Base-by-base conservation (phyloP, 2,797 vertebrate species). In the Cirrhinus molitorella region DNA sequence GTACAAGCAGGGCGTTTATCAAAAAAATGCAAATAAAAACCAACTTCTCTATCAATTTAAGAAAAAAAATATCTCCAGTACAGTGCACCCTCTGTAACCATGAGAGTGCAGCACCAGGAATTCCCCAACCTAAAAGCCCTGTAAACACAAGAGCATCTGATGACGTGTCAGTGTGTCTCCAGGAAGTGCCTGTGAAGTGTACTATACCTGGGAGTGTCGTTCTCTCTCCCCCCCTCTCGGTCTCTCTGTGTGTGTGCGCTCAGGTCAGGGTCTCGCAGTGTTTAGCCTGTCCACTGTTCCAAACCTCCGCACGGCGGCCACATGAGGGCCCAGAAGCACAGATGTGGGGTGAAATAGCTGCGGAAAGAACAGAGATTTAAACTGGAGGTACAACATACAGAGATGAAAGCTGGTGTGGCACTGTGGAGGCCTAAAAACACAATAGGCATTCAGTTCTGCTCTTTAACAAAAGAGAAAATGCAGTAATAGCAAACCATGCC, bases 321-420 rank as follows among this genome's bases (percentile, higher is more conserved):
- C 95, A 96, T 95, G 90, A 91, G 94, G 90, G 93, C 93, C 89
- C 89, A 87, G 89, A 92, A 88, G 65, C 73, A 79, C 79, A 66
- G 65, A 78, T 67, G 63, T 70, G 51, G 72, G 61, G 19, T 37
- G 74, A 84, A 86, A 84, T 73, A 84, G 55, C 84, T 82, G 59
- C 3, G 6, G 47, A 45, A 74, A 81, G n/a, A n/a, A 77, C 23
- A 76, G 34, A 47, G 47, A n/a, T 82, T 65, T 55, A 66, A n/a
- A 31, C 8, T 4, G 12, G n/a, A 40, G 19, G 72, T 45, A 55
- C 72, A 67, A 67, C 61, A 66, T n/a, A 83, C 49, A 75, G n/a
- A 25, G 65, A 47, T 68, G 19, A 68, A 76, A 76, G 61, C 63
- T 55, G 12, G 23, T 72, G 45, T 28, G 65, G 57, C 80, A 73